Conservation (phyloP, 1,140 invertebrate genomes). For the Penaeus chinensis region DNA sequence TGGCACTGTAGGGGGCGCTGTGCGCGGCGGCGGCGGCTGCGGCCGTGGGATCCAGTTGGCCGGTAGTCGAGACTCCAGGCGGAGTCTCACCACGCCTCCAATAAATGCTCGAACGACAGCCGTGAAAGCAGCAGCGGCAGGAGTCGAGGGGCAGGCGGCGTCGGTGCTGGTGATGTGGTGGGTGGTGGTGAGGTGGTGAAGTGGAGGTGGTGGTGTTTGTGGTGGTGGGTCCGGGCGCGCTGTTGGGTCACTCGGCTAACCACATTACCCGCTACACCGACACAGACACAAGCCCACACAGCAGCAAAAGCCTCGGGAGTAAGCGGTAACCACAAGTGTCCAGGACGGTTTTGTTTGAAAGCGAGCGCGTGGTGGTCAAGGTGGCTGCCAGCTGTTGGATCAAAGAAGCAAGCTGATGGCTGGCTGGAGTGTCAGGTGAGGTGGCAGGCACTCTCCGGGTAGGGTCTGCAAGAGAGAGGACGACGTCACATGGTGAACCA, state of each 20-base stretch:
- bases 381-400: constrained; percentile 40
- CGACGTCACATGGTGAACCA: constrained; percentile 54
- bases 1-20: constrained; percentile 60
- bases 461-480: constrained; percentile 62
- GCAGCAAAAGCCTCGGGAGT: constrained; percentile 37
- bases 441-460: constrained; percentile 52
- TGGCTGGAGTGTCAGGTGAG: constrained; percentile 59
- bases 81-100: constrained; percentile 47
- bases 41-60: constrained; percentile 58
- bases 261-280: constrained; percentile 57
- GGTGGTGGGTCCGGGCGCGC: constrained; percentile 1
- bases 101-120: constrained; percentile 28
- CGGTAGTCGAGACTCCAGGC: constrained; percentile 51
- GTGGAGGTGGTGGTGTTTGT: constrained; percentile 29
- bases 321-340: constrained; percentile 39
- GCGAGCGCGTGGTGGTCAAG: constrained; percentile 24
- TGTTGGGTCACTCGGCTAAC: constrained; percentile 42
- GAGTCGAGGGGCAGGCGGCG: constrained; percentile 26
- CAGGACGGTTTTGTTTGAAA: constrained; percentile 40
- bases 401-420: constrained; percentile 58
- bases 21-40: constrained; percentile 55
- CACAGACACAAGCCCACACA: constrained; percentile 54
- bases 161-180: constrained; percentile 3
- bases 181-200: constrained; percentile 18
- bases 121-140: constrained; percentile 15